Percentiles rank a stretch among this genome's conserved stretches.
Evolutionary conservation across 2,113 vertebrate species (phyloP).

Genomic region (Dendrocopos noguchii): DNA sequence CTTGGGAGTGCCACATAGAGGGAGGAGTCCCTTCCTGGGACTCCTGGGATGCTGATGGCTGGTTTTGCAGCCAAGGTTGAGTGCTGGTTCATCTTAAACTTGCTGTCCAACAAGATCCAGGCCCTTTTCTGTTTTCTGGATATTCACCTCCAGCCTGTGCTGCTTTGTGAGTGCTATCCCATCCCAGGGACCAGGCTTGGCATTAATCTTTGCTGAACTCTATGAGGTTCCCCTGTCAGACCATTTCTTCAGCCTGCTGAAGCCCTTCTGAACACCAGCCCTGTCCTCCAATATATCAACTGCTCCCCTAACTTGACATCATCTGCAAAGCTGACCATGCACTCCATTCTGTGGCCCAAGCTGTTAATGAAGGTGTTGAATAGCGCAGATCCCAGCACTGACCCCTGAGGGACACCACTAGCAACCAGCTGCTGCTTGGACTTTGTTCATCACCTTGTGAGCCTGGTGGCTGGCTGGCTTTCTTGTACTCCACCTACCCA

Average conservation of each 20-base stretch:
- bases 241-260: not conserved
- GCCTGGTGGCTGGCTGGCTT: not conserved
- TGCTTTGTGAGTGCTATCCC: not conserved
- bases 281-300: not conserved
- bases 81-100: not conserved
- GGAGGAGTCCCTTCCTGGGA: not conserved
- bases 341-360: not conserved
- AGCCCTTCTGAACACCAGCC: not conserved
- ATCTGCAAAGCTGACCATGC: accelerated
- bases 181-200: not conserved
- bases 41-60: too few relatives aligned
- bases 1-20: not conserved
- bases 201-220: not conserved
- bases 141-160: not conserved
- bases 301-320: not conserved
- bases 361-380: not conserved
- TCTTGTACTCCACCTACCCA: not conserved
- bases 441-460: not conserved
- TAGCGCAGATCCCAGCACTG: accelerated
- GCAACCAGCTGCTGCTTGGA: not conserved
- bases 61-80: accelerated
- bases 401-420: not conserved
- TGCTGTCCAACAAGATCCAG: not conserved
- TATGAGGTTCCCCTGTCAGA: not conserved
- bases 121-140: not conserved